These are phyloP conservation scores for Sebastes alutus DNA, from an alignment of 2,797 vertebrate species.

Conservation along the genomic window DNA sequence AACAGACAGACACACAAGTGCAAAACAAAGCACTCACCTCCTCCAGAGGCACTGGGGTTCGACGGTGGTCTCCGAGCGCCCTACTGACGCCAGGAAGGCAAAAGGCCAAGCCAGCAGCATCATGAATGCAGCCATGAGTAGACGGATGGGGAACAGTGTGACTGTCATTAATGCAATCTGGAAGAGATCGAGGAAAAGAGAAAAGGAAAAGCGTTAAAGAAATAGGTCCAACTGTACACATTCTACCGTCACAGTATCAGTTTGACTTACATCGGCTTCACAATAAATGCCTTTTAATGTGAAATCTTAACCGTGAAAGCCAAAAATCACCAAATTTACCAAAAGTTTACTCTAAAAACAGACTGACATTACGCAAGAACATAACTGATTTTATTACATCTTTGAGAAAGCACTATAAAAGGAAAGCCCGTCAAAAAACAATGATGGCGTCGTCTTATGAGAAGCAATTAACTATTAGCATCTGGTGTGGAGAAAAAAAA, in stretches of 20 bases:
- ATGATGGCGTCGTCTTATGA: neutral
- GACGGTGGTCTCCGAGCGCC: constrained; percentile 85
- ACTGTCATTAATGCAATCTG: constrained; percentile 96
- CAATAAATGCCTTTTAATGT: neutral
- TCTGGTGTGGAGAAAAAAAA: neutral
- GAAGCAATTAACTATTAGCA: neutral
- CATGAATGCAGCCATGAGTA: constrained; percentile 94
- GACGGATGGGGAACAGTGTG: constrained; percentile 95
- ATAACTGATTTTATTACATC: neutral
- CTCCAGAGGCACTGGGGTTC: constrained; percentile 93
- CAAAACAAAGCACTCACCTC: constrained; percentile 83
- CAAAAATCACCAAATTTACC: neutral
- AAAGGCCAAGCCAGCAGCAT: constrained; percentile 99
- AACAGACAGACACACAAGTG: neutral
- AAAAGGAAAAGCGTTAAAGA: neutral
- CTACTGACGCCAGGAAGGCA: constrained; percentile 91
- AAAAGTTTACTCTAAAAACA: neutral
- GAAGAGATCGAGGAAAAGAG: constrained; percentile 45
- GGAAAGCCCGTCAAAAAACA: neutral
- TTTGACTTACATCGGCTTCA: neutral
- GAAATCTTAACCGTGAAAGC: too few relatives aligned
- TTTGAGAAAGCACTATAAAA: neutral
- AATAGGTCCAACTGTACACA: neutral
- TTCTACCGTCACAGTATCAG: neutral
- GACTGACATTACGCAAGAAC: neutral